Evolutionary conservation across 2,888 invertebrate genomes (phyloP).

Genomic region (Papilio elwesi): DNA sequence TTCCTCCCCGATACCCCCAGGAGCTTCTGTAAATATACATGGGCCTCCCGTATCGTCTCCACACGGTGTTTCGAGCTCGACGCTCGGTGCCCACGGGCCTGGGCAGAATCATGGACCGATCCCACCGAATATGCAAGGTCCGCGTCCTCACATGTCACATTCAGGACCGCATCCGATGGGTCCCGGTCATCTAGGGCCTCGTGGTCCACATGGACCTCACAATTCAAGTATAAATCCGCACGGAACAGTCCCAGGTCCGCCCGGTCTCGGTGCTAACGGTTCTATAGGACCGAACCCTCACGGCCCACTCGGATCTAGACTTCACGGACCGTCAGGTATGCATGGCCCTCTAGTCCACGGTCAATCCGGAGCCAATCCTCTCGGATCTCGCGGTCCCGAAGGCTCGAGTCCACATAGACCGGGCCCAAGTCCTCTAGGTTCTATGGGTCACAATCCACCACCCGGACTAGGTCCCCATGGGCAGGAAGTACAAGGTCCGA

Average conservation of each 20-base stretch:
- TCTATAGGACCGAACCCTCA: constrained; percentile 42
- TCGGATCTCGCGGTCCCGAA: constrained; percentile 29
- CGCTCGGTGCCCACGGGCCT: constrained; percentile 35
- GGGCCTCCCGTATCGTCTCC: constrained; percentile 44
- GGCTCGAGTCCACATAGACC: constrained; percentile 23
- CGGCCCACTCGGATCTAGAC: constrained; percentile 42
- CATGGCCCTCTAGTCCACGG: constrained; percentile 42
- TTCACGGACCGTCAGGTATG: constrained; percentile 30
- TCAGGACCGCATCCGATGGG: constrained; percentile 43
- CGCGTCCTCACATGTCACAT: constrained; percentile 36
- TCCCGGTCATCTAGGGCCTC: constrained; percentile 44
- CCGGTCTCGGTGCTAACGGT: constrained; percentile 28
- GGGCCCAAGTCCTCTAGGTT: constrained; percentile 22
- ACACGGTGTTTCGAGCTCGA: constrained; percentile 21
- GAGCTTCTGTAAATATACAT: constrained; percentile 42
- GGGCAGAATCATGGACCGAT: constrained; percentile 20
- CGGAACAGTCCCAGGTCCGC: constrained; percentile 17
- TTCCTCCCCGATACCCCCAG: constrained; percentile 41
- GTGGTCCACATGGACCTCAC: constrained; percentile 46
- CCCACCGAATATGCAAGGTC: constrained; percentile 30
- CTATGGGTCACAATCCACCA: not conserved
- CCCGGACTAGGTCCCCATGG: constrained; percentile 8
- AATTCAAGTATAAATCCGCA: constrained; percentile 38
- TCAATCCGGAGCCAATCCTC: constrained; percentile 37
- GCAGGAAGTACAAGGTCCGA: constrained; percentile 9